Evolutionary conservation across 2,888 invertebrate genomes (phyloP).

Genomic region (Epistrophe grossulariae): DNA sequence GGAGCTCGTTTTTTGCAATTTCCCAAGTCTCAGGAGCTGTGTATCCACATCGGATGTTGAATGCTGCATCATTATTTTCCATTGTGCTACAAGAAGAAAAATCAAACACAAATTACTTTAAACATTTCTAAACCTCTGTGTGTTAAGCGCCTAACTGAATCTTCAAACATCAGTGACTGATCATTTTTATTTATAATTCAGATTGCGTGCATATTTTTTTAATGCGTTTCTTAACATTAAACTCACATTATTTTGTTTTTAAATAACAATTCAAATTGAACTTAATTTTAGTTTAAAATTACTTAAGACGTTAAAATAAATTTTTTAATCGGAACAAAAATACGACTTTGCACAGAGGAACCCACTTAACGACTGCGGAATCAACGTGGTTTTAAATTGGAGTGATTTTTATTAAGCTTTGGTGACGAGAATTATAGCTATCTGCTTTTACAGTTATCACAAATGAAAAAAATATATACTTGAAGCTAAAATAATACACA

Average conservation of each 20-base stretch:
- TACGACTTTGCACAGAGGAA: conserved; percentile 66
- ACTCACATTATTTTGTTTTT: conserved; percentile 65
- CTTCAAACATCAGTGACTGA: not conserved
- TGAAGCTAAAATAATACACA: conserved; percentile 40
- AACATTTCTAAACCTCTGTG: not conserved
- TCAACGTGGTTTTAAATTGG: conserved; percentile 51
- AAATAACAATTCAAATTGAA: conserved; percentile 17
- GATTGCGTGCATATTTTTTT: conserved; percentile 43
- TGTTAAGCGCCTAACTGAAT: conserved; percentile 3
- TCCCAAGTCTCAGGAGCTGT: conserved; percentile 86
- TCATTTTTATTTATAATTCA: not conserved
- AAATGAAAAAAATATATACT: conserved; percentile 28
- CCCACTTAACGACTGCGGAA: conserved; percentile 58
- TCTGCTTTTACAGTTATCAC: conserved; percentile 56
- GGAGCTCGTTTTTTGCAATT: conserved; percentile 87
- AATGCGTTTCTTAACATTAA: conserved; percentile 21
- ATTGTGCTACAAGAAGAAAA: conserved; percentile 77
- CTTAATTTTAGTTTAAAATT: conserved; percentile 21
- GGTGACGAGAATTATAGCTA: conserved; percentile 38
- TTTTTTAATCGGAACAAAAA: not conserved
- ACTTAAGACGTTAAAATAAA: not conserved
- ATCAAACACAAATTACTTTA: not conserved
- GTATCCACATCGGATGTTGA: conserved; percentile 86
- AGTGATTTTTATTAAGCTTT: conserved; percentile 65
- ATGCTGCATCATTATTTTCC: conserved; percentile 83